Base-by-base conservation (phyloP, 2,888 invertebrate genomes). In the Heliconius ethilla region DNA sequence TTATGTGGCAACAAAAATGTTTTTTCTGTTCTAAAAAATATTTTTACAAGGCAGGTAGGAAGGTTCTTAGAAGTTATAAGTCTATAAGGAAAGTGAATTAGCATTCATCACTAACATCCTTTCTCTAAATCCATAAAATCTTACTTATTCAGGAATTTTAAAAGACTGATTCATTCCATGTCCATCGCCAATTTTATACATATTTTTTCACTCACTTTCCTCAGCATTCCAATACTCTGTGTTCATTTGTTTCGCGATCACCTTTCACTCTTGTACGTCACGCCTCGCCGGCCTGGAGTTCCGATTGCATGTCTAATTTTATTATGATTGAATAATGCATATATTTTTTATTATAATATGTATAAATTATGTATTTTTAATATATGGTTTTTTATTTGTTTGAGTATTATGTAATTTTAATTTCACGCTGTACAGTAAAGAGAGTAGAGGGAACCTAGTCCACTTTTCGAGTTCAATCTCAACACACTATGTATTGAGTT, bases 171-270 rank as follows among this genome's bases (percentile, higher is more conserved):
- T 76, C 73, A 80, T 80, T 70, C 80, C 79, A n/a, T 59, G 62
- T 78, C 70, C 75, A 63, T 70, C 65, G 70, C 45, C 70, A 74
- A 75, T 66, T 73, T 70, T 66, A 78, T 73, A 40, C n/a, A 51
- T 80, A 63, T 80, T 80, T 80, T 80, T 80, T 77, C 67, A 63
- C 70, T 76, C 81, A 84, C 84, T 84, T 84, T 83, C 84, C 80
- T 82, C 80, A 45, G 77, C 81, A 84, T 84, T 83, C 83, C 84
- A 73, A 82, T 82, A 78, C 29, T 77, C 79, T 81, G 82, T 78
- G 76, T 75, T 79, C 81, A 80, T 81, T 78, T 79, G 77, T 75
- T 79, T 78, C 82, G 79, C 81, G 81, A 79, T 79, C 76, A 80
- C 81, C 83, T 84, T 84, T 84, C 83, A 83, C 84, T 83, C 33